These are phyloP conservation scores for Monopis laevigella DNA, from an alignment of 2,888 invertebrate species.

Conservation along the genomic window DNA sequence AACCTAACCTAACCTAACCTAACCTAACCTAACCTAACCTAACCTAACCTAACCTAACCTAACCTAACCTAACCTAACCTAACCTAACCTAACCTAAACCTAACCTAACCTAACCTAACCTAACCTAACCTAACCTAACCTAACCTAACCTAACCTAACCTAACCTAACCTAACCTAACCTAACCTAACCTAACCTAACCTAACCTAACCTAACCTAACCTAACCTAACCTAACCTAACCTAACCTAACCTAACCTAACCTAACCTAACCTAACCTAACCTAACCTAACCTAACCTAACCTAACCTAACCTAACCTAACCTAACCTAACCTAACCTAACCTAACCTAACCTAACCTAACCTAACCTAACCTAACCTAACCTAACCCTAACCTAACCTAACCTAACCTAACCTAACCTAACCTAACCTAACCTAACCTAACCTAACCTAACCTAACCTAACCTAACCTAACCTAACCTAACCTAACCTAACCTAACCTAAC, in stretches of 20 bases:
- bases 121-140: conserved; percentile 14
- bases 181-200: conserved; percentile 14
- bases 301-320: conserved; percentile 15
- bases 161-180: conserved; percentile 14
- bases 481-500: conserved; percentile 14
- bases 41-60: conserved; percentile 14
- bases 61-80: conserved; percentile 10
- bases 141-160: conserved; percentile 14
- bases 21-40: conserved; percentile 15
- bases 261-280: conserved; percentile 12
- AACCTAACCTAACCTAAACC: conserved; percentile 11
- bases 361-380: conserved; percentile 13
- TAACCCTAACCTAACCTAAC: conserved; percentile 15
- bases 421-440: conserved; percentile 15
- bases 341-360: conserved; percentile 12
- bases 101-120: conserved; percentile 14
- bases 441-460: conserved; percentile 16
- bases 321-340: conserved; percentile 16
- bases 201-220: conserved; percentile 13
- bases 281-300: conserved; percentile 14
- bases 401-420: conserved; percentile 15
- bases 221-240: conserved; percentile 15
- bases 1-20: conserved; percentile 13
- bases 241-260: conserved; percentile 14
- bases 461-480: conserved; percentile 16